Evolutionary conservation across 1,140 invertebrate genomes (phyloP).

Genomic region (Aphaenogaster floridana): DNA sequence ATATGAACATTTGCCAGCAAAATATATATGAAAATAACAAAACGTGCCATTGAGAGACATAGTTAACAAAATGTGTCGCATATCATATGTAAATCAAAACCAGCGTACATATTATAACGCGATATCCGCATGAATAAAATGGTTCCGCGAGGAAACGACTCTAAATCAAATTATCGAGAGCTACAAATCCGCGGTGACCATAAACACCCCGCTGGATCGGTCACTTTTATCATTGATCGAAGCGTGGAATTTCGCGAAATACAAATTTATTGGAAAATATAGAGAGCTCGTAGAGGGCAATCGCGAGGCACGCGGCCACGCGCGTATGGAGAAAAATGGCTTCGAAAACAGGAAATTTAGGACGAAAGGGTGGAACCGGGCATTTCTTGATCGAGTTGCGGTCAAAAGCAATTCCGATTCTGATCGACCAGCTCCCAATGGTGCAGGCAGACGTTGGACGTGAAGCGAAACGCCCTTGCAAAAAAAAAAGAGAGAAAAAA

Average conservation of each 20-base stretch:
- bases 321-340: conserved; percentile 18
- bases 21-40: conserved; percentile 18
- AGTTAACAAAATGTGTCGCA: conserved; percentile 8
- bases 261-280: conserved; percentile 58
- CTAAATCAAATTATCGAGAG: conserved; percentile 28
- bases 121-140: conserved; percentile 22
- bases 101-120: conserved; percentile 2
- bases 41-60: background rate
- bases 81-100: conserved; percentile 32
- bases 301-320: background rate
- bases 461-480: conserved; percentile 49
- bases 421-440: conserved; percentile 52
- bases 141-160: conserved; percentile 7
- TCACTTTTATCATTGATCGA: conserved; percentile 1
- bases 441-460: conserved; percentile 62
- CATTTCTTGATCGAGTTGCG: conserved; percentile 63
- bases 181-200: background rate
- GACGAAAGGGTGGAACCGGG: conserved; percentile 56
- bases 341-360: conserved; percentile 52
- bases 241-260: conserved; percentile 31
- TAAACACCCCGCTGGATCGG: conserved; percentile 5
- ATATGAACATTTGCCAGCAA: background rate
- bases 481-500: conserved; percentile 24
- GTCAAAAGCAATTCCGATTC: conserved; percentile 73
- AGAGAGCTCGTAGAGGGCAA: background rate